Base-by-base conservation (phyloP, 2,888 invertebrate genomes). In the Calliphora vomitoria region DNA sequence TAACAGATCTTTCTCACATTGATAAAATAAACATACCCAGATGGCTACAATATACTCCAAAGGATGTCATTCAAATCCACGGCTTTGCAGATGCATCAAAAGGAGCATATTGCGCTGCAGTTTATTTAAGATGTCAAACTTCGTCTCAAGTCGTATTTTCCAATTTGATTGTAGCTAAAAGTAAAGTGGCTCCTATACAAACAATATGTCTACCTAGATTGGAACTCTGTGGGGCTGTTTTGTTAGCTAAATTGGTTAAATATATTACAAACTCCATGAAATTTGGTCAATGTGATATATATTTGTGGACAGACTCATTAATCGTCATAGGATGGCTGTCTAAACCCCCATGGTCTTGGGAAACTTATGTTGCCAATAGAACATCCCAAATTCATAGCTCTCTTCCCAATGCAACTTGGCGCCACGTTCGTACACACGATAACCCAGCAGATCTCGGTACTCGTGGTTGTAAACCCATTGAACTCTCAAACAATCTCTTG, bases 1-100 rank as follows among this genome's bases (percentile, higher is more conserved):
- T 66, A 3, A 44, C 50, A 35, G n/a, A n/a, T n/a, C 69, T 10
- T 25, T 58, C n/a, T 5, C 35, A 68, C 6, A 47, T 79, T 20
- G 47, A 69, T 1, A 25, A 6, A 15, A 64, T 82, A 6, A 50
- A 5, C 6, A 82, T 86, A 13, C 82, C 82, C 4, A 18, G 80
- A 50, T 80, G 69, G 80, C 25, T 69, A 20, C 60, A 68, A 4
- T 76, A 31, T 35, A 41, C 0, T 25, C 75, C 80, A 8, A 20
- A 18, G 6, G 11, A 75, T 5, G 3, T 1, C 1, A 62, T 75
- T 15, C 74, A 85, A 18, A 50, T 81, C 13, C 80, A 85, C 13
- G 85, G 85, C 5, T 85, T 85, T n/a, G 75, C 68, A 15, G 64
- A 69, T 41, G 69, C 85, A 4, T 81, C 79, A 0, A 60, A 85